Evolutionary conservation across 2,888 invertebrate genomes (phyloP), one percentile per base, ranked within the genome.

Genomic region (Watsonalla binaria): DNA sequence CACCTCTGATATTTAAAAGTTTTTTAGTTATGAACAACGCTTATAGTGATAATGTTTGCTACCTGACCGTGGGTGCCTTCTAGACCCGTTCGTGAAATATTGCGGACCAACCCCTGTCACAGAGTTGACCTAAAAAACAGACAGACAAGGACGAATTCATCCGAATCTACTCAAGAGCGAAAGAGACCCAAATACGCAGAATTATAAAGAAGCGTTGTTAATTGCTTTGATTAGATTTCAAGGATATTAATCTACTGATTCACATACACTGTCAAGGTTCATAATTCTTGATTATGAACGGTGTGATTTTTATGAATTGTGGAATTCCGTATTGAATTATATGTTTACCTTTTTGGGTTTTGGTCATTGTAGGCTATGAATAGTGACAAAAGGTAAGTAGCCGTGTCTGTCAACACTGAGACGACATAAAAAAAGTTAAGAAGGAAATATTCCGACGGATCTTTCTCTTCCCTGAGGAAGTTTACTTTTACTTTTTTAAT

Each of bases 151-250:
- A 72, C 54, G 70, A 58, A 55, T 45, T 49, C 24, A 62, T 55
- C 55, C 47, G 59, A 61, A 61, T 60, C 24, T 46, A 9, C 4
- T 15, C 14, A 55, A 47, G 66, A 57, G 52, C 11, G 62, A 84
- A 65, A 61, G 66, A 66, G 79, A 80, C 45, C 52, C 55, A 57
- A 63, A 46, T 52, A 58, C 50, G 58, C 60, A 65, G 63, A 59
- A 72, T 67, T 69, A 73, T 69, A 81, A 84, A 80, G 72, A 79
- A 82, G 75, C 82, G 76, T 82, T 76, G 77, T 82, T 89, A 90
- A 90, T 90, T 88, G 88, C 82, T 76, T 82, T 84, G 89, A 90
- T 90, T 87, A 83, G 81, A 89, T 90, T 90, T 88, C 87, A 88
- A 90, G 90, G 85, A 86, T 89, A 88, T 89, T 90, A 90, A 89